Evolutionary conservation across 2,888 invertebrate species (phyloP).

Genomic region (Himalopsyche tibetana): DNA sequence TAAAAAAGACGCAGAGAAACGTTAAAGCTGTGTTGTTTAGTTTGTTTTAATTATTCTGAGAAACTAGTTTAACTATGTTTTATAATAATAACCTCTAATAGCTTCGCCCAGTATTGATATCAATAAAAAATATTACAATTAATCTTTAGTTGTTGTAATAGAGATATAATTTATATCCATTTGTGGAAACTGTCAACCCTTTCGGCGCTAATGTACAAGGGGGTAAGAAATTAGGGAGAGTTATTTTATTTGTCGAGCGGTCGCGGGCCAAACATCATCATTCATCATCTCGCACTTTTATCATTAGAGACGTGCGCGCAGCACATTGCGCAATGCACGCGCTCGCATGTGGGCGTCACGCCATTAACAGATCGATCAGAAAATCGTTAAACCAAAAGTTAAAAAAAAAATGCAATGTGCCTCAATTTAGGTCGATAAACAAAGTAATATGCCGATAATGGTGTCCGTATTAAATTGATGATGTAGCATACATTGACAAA

Average conservation of each 20-base stretch:
- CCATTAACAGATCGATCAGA: conserved; percentile 36
- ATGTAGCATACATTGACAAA: not conserved
- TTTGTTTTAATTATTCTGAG: too few relatives aligned
- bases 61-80: too few relatives aligned
- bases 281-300: conserved; percentile 55
- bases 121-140: not conserved
- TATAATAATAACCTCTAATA: too few relatives aligned
- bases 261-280: conserved; percentile 44
- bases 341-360: conserved; percentile 55
- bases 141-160: not conserved
- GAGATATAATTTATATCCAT: conserved; percentile 25
- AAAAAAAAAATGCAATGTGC: conserved; percentile 15
- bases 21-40: too few relatives aligned
- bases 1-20: too few relatives aligned
- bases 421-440: conserved; percentile 14
- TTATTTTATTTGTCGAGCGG: conserved; percentile 28
- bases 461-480: conserved; percentile 10
- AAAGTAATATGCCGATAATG: not conserved
- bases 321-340: conserved; percentile 39
- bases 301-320: conserved; percentile 50
- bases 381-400: conserved; percentile 25
- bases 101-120: too few relatives aligned
- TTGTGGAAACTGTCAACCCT: conserved; percentile 49
- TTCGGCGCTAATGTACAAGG: conserved; percentile 42
- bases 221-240: conserved; percentile 35